Evolutionary conservation across 2,797 vertebrate species (phyloP).

Genomic region (Leptatherina wallacei): DNA sequence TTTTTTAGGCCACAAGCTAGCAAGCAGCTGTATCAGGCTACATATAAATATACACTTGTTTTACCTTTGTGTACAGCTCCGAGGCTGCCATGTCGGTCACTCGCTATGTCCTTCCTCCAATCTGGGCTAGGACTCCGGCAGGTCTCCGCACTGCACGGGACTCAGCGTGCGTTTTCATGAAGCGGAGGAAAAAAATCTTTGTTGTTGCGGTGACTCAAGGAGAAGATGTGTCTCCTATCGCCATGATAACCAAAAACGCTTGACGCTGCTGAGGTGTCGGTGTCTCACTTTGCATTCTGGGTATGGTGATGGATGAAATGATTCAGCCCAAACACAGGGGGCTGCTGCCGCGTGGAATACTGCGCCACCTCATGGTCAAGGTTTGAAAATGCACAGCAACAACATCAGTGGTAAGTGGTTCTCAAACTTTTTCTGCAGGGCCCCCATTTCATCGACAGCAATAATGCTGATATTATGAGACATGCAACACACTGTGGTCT

Average conservation of each 20-base stretch:
- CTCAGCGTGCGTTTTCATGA: constrained; percentile 38
- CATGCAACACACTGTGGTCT: no score
- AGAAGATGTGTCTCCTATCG: constrained; percentile 56
- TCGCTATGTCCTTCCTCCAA: constrained; percentile 65
- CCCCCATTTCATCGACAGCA: no score
- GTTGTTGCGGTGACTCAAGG: constrained; percentile 35
- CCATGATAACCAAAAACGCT: constrained; percentile 71
- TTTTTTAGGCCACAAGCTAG: constrained; percentile 7
- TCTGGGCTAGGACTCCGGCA: constrained; percentile 65
- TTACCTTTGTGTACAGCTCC: constrained; percentile 97
- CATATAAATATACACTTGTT: constrained; percentile 23
- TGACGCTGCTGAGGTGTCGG: constrained; percentile 62
- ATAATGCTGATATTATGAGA: no score
- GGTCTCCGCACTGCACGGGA: constrained; percentile 42
- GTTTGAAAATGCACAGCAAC: neutral
- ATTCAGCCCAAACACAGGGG: constrained; percentile 63
- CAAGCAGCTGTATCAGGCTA: neutral
- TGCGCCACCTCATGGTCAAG: constrained; percentile 66
- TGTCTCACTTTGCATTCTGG: constrained; percentile 87
- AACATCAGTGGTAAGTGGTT: no score
- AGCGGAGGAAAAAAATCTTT: constrained; percentile 18
- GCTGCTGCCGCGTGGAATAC: constrained; percentile 31
- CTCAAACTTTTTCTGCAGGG: no score
- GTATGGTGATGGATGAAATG: constrained; percentile 81
- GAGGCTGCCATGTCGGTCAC: constrained; percentile 90